Percentiles rank a stretch among this genome's conserved stretches.
Conservation (phyloP, 2,888 invertebrate genomes). For the Papilio demoleus region DNA sequence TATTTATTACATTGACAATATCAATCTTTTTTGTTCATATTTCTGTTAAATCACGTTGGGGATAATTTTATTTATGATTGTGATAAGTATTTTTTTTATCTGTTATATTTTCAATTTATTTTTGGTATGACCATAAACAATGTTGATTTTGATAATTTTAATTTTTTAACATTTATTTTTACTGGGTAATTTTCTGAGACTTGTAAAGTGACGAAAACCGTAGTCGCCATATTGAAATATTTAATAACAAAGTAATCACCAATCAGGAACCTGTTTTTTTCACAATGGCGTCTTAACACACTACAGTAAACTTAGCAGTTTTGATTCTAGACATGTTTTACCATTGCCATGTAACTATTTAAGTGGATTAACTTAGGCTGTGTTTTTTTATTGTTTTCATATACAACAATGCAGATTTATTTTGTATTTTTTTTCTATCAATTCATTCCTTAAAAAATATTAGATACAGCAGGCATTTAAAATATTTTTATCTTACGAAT, state of each 20-base stretch:
- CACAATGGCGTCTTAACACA: not conserved
- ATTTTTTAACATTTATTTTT: constrained; percentile 23
- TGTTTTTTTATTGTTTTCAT: constrained; percentile 35
- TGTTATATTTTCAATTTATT: constrained; percentile 37
- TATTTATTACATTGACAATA: constrained; percentile 45
- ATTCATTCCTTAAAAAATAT: constrained; percentile 31
- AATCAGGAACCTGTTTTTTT: not conserved
- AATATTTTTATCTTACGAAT: constrained; percentile 36
- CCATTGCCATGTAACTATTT: constrained; percentile 22
- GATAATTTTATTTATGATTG: constrained; percentile 41
- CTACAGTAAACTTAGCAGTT: not conserved
- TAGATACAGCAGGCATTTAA: not conserved
- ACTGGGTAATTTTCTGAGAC: not conserved
- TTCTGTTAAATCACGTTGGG: constrained; percentile 31
- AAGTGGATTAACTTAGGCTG: constrained; percentile 33
- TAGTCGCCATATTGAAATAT: not conserved
- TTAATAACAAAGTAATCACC: not conserved
- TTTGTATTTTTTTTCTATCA: not conserved
- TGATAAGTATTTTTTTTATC: constrained; percentile 43
- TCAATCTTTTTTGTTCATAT: not conserved
- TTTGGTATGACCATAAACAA: constrained; percentile 39
- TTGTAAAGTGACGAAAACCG: not conserved
- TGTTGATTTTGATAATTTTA: constrained; percentile 41
- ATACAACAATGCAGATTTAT: not conserved
- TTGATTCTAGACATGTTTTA: not conserved